phyloP scores from a whole-genome alignment of 1,140 invertebrate species.

The Heliconius congener region DNA sequence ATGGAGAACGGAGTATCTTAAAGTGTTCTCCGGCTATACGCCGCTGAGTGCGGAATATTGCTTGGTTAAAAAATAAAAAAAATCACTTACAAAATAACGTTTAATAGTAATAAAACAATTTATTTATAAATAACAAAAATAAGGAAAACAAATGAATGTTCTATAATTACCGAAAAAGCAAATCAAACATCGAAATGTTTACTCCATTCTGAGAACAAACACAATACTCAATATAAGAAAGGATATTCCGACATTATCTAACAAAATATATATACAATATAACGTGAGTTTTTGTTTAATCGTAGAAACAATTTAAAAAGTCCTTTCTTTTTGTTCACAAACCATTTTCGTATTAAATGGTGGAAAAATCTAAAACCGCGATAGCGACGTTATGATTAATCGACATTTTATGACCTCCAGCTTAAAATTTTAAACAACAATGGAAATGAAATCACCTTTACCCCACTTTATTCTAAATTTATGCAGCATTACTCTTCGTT shows the following conservation, averaged over 20 bases:
- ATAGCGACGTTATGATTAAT: conserved; percentile 21
- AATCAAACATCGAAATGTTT: conserved; percentile 6
- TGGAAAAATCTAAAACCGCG: conserved; percentile 3
- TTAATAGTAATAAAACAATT: neutral
- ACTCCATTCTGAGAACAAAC: conserved; percentile 3
- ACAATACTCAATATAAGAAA: neutral
- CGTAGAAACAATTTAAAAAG: neutral
- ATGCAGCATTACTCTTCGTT: neutral
- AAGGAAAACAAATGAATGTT: neutral
- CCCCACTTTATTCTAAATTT: neutral
- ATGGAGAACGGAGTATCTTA: too few relatives aligned
- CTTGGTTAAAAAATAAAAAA: too few relatives aligned
- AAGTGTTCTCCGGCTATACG: too few relatives aligned
- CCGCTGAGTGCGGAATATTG: too few relatives aligned
- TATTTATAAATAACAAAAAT: neutral
- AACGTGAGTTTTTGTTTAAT: too few relatives aligned
- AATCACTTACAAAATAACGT: neutral
- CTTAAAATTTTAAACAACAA: conserved; percentile 13
- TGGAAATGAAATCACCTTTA: neutral
- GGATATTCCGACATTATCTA: neutral
- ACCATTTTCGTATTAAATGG: neutral
- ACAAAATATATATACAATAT: neutral
- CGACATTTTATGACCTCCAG: conserved; percentile 5
- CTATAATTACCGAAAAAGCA: conserved; percentile 4
- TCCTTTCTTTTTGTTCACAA: neutral